Conservation (phyloP, 2,797 vertebrate genomes). For the Enteromius thamalakanensis region DNA sequence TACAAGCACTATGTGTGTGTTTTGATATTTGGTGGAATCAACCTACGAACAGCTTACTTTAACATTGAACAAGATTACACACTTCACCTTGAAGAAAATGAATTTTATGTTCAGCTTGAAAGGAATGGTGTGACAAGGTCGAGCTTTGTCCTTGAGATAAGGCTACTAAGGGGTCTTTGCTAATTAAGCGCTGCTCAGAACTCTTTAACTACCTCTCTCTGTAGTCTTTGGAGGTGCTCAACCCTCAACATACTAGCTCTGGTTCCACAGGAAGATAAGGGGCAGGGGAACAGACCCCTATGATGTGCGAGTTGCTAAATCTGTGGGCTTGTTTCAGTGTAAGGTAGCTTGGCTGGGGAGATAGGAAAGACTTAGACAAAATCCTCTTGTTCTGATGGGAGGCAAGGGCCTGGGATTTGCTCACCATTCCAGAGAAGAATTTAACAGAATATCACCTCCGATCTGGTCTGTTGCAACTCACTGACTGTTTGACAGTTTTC, state of each 20-base stretch:
- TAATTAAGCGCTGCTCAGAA: constrained; percentile 51
- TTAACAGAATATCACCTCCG: constrained; percentile 1
- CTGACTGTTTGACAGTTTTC: background rate
- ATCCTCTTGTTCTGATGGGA: constrained; percentile 54
- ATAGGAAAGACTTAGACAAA: constrained; percentile 45
- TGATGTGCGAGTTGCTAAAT: constrained; percentile 38
- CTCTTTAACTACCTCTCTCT: constrained; percentile 44
- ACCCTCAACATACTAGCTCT: constrained; percentile 27
- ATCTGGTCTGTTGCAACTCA: background rate
- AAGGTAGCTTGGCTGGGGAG: constrained; percentile 39
- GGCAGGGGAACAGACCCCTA: constrained; percentile 1
- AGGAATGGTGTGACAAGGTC: constrained; percentile 10
- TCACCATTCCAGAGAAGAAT: constrained; percentile 31
- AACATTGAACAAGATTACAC: background rate
- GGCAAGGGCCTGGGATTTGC: constrained; percentile 40
- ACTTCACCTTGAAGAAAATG: constrained; percentile 61
- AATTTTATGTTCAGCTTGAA: constrained; percentile 3
- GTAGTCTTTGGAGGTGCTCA: constrained; percentile 40
- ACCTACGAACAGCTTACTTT: background rate
- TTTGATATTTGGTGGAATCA: constrained; percentile 1
- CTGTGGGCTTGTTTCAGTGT: constrained; percentile 38
- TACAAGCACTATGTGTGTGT: background rate
- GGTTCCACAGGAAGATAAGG: constrained; percentile 51
- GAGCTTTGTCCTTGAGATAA: constrained; percentile 57
- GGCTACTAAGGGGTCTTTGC: constrained; percentile 45